Conservation (phyloP, 2,113 vertebrate genomes). For the Xyrauchen texanus region DNA sequence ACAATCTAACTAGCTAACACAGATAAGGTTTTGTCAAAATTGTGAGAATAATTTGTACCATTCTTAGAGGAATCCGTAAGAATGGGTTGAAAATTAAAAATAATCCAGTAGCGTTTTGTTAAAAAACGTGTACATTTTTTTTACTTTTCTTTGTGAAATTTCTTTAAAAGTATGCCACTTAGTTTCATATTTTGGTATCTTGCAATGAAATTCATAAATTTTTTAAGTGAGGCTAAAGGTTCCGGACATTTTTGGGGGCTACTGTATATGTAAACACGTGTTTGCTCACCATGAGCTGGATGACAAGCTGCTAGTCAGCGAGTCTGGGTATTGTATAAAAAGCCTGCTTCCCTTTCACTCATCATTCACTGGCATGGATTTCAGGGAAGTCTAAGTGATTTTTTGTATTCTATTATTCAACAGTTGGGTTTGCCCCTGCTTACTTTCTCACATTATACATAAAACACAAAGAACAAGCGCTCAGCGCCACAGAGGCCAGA, state of each 20-base stretch:
- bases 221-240: too few relatives aligned
- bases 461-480: conserved; percentile 51
- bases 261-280: neutral
- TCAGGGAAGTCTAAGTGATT: conserved; percentile 15
- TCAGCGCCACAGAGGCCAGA: conserved; percentile 9
- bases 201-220: neutral
- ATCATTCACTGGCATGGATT: conserved; percentile 46
- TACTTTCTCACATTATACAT: conserved; percentile 52
- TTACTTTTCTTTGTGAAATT: neutral
- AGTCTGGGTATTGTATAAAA: neutral
- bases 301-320: neutral
- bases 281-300: conserved; percentile 1
- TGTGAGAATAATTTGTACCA: too few relatives aligned
- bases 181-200: neutral
- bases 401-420: conserved; percentile 59
- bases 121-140: too few relatives aligned
- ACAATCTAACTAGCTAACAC: too few relatives aligned
- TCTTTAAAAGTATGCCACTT: neutral
- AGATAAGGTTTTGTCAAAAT: too few relatives aligned
- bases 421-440: conserved; percentile 39
- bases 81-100: too few relatives aligned
- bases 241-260: too few relatives aligned
- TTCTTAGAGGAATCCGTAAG: too few relatives aligned
- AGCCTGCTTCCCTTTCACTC: conserved; percentile 27
- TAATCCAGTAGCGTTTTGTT: too few relatives aligned